These are phyloP conservation scores for Nymphalis polychloros DNA, from an alignment of 2,888 invertebrate species.

Conservation along the genomic window DNA sequence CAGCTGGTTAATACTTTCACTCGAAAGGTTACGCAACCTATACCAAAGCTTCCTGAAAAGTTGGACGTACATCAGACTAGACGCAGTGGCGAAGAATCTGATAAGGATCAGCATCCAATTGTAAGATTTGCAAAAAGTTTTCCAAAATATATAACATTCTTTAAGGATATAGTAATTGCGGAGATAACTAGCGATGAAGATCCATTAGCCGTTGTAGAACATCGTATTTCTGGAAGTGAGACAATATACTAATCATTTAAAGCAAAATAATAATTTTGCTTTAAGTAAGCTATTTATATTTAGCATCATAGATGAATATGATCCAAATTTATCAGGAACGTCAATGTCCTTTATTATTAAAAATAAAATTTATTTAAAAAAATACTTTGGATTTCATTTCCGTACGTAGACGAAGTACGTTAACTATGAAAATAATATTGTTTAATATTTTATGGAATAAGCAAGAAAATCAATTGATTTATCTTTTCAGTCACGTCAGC, in stretches of 20 bases:
- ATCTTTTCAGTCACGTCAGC: conserved; percentile 52
- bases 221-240: background rate
- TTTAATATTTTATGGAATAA: background rate
- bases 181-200: conserved; percentile 39
- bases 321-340: no score
- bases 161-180: conserved; percentile 51
- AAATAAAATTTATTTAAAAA: no score
- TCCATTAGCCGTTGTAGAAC: background rate
- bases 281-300: no score
- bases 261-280: no score
- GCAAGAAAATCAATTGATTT: conserved; percentile 19
- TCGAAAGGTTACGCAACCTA: conserved; percentile 43
- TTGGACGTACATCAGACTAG: conserved; percentile 49
- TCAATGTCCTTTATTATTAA: no score
- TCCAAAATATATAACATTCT: conserved; percentile 56
- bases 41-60: conserved; percentile 54
- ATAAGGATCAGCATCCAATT: conserved; percentile 44
- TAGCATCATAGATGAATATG: no score
- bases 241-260: no score
- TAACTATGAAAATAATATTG: no score
- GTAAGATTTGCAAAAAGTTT: conserved; percentile 53
- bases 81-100: conserved; percentile 43
- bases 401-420: no score
- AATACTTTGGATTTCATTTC: no score
- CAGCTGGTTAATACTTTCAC: conserved; percentile 53